These are phyloP conservation scores for Alosa alosa DNA, from an alignment of 2,113 vertebrate species.

Conservation along the genomic window DNA sequence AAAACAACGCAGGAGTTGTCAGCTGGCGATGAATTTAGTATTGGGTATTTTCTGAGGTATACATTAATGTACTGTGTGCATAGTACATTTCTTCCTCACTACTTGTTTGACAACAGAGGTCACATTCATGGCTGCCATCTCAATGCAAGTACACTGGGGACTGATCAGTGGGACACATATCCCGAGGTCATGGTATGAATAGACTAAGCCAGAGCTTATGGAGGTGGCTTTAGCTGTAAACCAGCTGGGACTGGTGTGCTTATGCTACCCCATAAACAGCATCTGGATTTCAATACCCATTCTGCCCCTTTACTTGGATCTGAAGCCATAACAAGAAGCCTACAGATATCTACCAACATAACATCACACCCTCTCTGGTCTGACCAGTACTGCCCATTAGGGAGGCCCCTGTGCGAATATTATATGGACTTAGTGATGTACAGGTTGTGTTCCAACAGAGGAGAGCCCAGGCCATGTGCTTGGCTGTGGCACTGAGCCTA, in stretches of 20 bases:
- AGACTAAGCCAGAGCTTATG: not conserved
- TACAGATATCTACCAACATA: not conserved
- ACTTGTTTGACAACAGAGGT: not conserved
- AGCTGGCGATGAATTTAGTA: not conserved
- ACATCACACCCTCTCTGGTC: not conserved
- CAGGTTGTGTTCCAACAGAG: not conserved
- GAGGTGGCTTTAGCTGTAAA: not conserved
- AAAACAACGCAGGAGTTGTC: not conserved
- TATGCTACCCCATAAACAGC: slow-evolving; percentile 2
- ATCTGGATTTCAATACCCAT: not conserved
- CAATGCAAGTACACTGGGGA: not conserved
- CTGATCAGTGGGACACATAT: not conserved
- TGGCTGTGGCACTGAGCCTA: not conserved
- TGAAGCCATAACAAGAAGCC: not conserved
- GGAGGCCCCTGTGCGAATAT: not conserved
- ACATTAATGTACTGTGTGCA: not conserved
- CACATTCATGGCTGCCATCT: not conserved
- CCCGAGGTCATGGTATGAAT: slow-evolving; percentile 1
- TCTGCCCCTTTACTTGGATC: not conserved
- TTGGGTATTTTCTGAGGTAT: no score
- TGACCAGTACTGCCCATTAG: not conserved
- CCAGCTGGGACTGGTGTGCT: not conserved
- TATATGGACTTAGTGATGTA: not conserved
- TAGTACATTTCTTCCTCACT: not conserved
- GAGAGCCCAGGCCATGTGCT: not conserved